Evolutionary conservation across 2,113 vertebrate genomes (phyloP), one percentile per base, ranked within the genome.

Genomic region (Mungos mungo): DNA sequence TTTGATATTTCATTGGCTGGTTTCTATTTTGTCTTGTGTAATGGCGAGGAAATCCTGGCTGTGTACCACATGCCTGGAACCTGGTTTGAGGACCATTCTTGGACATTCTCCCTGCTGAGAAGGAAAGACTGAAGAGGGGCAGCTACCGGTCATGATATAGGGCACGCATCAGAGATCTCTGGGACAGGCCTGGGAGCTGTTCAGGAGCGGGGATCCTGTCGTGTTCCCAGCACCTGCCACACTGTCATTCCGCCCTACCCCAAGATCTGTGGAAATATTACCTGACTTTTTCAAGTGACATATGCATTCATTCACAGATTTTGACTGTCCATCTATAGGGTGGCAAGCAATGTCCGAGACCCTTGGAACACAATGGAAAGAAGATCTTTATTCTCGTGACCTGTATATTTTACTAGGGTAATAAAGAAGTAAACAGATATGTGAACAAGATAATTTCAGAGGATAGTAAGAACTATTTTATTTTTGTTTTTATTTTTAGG

Each of bases 391-490:
- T 66, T 88, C 47, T 83, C 71, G 7, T 7, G 14, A 45, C 52
- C 38, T n/a, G 45, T 54, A 3, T 8, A n/a, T 60, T 93, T 90
- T 85, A 35, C 21, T 92, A 23, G 5, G 14, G 13, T n/a, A 31
- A 57, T 95, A 57, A 83, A 90, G 60, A 77, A 60, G 50, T 7
- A 60, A 80, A 8, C 14, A 79, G 25, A 60, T 54, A 27, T 50
- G 31, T 95, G 63, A 72, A 80, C 16, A 74, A 52, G 65, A 68
- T 68, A 15, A 88, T 74, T 88, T 84, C 38, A 88, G 57, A 83
- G 29, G 38, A 25, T 38, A 35, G 27, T 68, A 18, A 66, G 47
- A 83, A 15, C 60, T 83, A 3, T 41, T 74, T 35, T 76, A 47
- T 76, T 77, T 77, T 47, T 74, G 72, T 74, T 47, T 77, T 31